Evolutionary conservation across 2,113 vertebrate species (phyloP).

Genomic region (Phrynocephalus versicolor): DNA sequence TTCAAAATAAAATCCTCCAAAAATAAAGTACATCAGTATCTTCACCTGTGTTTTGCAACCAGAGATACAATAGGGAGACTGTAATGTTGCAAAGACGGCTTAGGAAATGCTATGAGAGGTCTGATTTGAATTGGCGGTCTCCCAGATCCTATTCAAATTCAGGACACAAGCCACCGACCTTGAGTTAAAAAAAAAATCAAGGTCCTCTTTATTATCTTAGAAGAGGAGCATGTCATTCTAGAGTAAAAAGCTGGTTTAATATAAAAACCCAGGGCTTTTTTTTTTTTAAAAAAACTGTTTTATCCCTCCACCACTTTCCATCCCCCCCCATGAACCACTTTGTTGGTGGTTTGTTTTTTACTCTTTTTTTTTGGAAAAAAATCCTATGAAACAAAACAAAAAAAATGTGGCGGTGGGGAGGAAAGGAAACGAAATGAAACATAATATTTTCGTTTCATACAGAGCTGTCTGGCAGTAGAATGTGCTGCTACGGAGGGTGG

Average conservation of each 20-base stretch:
- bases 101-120: neutral
- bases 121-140: neutral
- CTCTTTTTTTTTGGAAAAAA: too few species aligned
- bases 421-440: too few species aligned
- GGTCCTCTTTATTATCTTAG: conserved; percentile 2
- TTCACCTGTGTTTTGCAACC: neutral
- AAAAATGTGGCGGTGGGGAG: too few species aligned
- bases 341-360: too few species aligned
- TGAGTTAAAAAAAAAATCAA: neutral
- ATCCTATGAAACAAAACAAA: too few species aligned
- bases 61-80: neutral
- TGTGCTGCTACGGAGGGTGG: too few species aligned
- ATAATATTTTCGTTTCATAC: too few species aligned
- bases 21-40: neutral
- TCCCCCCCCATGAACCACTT: too few species aligned
- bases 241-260: neutral
- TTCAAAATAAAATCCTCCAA: neutral
- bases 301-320: too few species aligned
- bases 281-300: too few species aligned
- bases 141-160: neutral
- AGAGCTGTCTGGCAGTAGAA: too few species aligned
- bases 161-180: neutral
- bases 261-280: too few species aligned
- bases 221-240: neutral
- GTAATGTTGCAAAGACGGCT: neutral